Percentiles rank a stretch among this genome's conserved stretches.
phyloP scores from a whole-genome alignment of 2,113 vertebrate genomes.

The Aegithalos caudatus region DNA sequence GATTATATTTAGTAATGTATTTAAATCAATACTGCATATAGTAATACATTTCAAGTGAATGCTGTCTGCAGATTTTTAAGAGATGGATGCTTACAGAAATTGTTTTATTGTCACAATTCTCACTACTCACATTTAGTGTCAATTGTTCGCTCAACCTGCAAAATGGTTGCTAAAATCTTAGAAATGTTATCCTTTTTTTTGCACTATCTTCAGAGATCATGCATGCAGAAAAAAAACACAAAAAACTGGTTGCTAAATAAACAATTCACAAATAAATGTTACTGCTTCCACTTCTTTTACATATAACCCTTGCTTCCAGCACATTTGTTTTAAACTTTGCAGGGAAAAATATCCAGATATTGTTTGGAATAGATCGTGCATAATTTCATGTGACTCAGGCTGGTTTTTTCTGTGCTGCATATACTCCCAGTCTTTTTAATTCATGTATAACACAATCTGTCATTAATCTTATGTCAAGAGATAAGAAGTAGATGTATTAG shows the following conservation, averaged over 20 bases:
- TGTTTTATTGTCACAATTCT: not conserved
- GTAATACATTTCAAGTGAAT: not conserved
- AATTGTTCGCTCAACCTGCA: not conserved
- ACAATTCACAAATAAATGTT: not conserved
- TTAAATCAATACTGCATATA: not conserved
- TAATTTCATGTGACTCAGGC: not conserved
- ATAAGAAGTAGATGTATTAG: not conserved
- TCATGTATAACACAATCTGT: not conserved
- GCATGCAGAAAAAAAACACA: not conserved
- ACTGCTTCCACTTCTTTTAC: not conserved
- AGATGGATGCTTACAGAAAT: not conserved
- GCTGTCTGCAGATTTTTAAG: not conserved
- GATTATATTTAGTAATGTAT: not conserved
- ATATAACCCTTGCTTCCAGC: not conserved
- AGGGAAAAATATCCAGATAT: not conserved
- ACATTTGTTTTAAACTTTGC: not conserved
- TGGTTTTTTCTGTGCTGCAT: not conserved
- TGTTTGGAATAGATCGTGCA: not conserved
- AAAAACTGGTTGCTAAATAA: not conserved
- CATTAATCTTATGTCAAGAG: constrained; percentile 9
- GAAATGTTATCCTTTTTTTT: not conserved
- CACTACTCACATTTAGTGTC: not conserved
- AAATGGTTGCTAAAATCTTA: not conserved
- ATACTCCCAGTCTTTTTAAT: not conserved
- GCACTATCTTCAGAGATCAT: not conserved